Evolutionary conservation across 2,888 invertebrate species (phyloP), one percentile per base, ranked within the genome.

Genomic region (Volucella inflata): DNA sequence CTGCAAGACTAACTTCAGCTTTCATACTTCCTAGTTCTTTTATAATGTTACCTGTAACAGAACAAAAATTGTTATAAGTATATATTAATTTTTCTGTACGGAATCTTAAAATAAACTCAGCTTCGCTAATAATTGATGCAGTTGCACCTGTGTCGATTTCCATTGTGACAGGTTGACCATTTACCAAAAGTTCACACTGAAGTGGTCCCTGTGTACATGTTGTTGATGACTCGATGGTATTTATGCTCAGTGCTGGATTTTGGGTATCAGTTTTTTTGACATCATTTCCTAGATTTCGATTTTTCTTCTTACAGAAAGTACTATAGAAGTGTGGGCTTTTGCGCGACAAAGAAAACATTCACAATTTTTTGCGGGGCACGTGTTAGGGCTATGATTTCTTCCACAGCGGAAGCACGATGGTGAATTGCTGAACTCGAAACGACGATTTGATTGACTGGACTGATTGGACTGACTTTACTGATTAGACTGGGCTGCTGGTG

Each of bases 121-220:
- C 62, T 65, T 65, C 51, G 40, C 65, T 65, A 16, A 65, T 65
- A 10, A 70, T 50, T 21, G 71, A 60, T 42, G 40, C 60, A 6
- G 51, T 51, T 40, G 59, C 59, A 11, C 60, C 60, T 12, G 48
- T 36, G 40, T 55, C 68, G n/a, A 55, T 55, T 10, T 64, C 64
- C 59, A 71, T 14, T 14, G 44, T 46, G 10, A 42, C 46, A 57
- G 30, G 50, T 40, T 59, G 21, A 12, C 51, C 57, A 57, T 77
- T 72, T 40, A 44, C 30, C 1, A 30, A 30, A n/a, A 67, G 11
- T 21, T 21, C 21, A 21, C 2, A 21, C 21, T 21, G 42, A 11
- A 46, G 16, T 21, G 30, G 38, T 46, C 67, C 42, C n/a, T 55
- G 40, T 48, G 48, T 21, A 21, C 59, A 50, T 36, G 67, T 53